A percentile compares a stretch with the other conserved stretches of the same genome.
Conservation (phyloP, 2,797 vertebrate genomes). For the Cetoscarus ocellatus region DNA sequence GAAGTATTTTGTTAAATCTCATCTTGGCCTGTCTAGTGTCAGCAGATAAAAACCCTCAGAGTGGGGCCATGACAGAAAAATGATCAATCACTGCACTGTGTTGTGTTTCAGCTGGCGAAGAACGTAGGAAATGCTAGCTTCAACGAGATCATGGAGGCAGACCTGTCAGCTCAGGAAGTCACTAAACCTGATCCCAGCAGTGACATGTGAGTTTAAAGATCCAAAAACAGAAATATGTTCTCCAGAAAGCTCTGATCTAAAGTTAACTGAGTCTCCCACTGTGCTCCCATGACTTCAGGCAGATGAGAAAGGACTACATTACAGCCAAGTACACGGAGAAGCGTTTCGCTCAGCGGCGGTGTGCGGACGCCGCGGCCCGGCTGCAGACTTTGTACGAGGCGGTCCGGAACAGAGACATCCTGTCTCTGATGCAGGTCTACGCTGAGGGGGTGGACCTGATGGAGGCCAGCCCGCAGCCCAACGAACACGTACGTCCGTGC, state of each 20-base stretch:
- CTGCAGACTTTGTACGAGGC: conserved; percentile 90
- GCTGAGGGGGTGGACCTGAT: conserved; percentile 94
- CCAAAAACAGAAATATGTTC: neutral
- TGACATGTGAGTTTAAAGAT: conserved; percentile 90
- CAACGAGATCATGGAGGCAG: conserved; percentile 96
- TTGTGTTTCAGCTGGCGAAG: conserved; percentile 90
- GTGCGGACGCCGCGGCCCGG: conserved; percentile 78
- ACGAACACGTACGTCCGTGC: conserved; percentile 88
- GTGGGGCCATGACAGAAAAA: too few species aligned
- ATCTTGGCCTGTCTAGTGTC: too few species aligned
- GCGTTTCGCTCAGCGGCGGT: conserved; percentile 86
- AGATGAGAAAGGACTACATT: conserved; percentile 95
- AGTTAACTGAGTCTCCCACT: neutral
- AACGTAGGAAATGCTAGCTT: conserved; percentile 96
- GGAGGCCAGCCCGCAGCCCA: conserved; percentile 88
- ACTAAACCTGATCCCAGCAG: conserved; percentile 91
- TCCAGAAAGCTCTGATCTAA: too few species aligned
- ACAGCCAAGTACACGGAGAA: conserved; percentile 96
- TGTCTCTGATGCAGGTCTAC: conserved; percentile 92
- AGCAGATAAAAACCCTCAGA: too few species aligned
- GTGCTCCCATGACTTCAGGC: conserved; percentile 83
- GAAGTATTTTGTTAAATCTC: too few species aligned
- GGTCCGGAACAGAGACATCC: conserved; percentile 90
- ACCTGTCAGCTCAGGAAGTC: conserved; percentile 83
- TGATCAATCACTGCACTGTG: neutral